Base-by-base conservation (phyloP, 1,140 invertebrate genomes). In the Parapsyche elsis region DNA sequence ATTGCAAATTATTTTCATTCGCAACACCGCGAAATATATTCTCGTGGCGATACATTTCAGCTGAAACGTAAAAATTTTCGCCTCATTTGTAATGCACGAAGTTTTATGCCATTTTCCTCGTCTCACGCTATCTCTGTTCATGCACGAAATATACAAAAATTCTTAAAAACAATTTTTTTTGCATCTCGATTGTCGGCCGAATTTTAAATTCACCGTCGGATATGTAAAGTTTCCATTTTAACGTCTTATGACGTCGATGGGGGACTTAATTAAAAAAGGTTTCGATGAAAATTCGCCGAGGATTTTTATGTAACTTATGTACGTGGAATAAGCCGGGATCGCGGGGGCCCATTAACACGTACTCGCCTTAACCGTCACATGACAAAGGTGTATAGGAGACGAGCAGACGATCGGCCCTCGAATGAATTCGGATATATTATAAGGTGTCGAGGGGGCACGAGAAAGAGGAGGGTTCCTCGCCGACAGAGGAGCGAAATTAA, bases 401-500 rank as follows among this genome's bases (percentile, higher is more conserved):
- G n/a, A n/a, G n/a, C n/a, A n/a, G n/a, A 38, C 30, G 30, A 38
- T 38, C 30, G 30, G 30, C 30, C 30, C 2, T 57, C 46, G 30
- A 49, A 57, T 67, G 64, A 30, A 76, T 59, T 57, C 23, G 23
- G 61, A 45, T 9, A 67, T 23, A 70, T 19, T 64, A n/a, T 24
- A 46, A 64, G 14, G 16, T 24, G 67, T 57, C n/a, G 78, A 38
- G 26, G 14, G 30, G 30, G 23, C 16, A 2, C 9, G 57, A 67
- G 14, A 61, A 1, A 7, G n/a, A n/a, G n/a, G 45, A 46, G 16
- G 49, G 16, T 12, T 53, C 49, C 24, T 24, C 19, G 14, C 61
- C 78, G 30, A 10, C 78, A 44, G 24, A 16, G 71, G 24, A 67
- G 67, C 26, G 64, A 73, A 74, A 81, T 78, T 81, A 81, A 81